Percentiles rank a stretch among this genome's conserved stretches.
phyloP scores from a whole-genome alignment of 1,140 invertebrate genomes.

The Musca domestica region DNA sequence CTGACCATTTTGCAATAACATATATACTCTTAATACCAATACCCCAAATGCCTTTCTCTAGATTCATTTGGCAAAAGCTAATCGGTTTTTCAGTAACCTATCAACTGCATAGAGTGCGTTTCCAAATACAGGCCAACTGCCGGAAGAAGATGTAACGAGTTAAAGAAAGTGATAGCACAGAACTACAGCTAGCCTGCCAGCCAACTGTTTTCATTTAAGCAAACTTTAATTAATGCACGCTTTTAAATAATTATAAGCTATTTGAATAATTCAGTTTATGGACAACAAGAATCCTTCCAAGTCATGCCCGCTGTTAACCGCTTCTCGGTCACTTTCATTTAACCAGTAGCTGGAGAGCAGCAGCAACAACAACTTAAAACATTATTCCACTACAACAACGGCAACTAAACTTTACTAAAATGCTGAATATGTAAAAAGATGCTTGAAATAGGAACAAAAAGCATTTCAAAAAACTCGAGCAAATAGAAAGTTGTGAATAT shows the following conservation, averaged over 20 bases:
- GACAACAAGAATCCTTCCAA: not conserved
- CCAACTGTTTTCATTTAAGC: constrained; percentile 16
- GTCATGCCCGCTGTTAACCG: too few species aligned
- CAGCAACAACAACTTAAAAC: too few species aligned
- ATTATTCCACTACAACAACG: not conserved
- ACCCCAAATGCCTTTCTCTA: too few species aligned
- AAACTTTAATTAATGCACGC: constrained; percentile 22
- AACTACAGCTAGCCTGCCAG: not conserved
- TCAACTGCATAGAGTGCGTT: too few species aligned
- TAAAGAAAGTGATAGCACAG: constrained; percentile 9
- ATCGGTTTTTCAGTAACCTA: too few species aligned
- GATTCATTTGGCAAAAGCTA: too few species aligned
- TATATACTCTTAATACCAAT: too few species aligned
- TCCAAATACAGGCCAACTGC: not conserved
- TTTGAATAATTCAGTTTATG: constrained; percentile 17
- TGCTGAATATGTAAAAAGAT: not conserved
- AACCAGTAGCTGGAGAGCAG: too few species aligned
- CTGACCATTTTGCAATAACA: too few species aligned
- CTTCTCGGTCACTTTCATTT: too few species aligned
- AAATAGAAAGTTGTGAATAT: not conserved
- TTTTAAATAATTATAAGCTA: constrained; percentile 23
- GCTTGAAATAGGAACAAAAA: not conserved
- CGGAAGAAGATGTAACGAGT: constrained; percentile 1
- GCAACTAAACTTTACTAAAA: not conserved
- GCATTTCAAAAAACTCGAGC: not conserved